Evolutionary conservation across 1,140 invertebrate species (phyloP), one percentile per base, ranked within the genome.

Genomic region (Dinothrombium tinctorium): DNA sequence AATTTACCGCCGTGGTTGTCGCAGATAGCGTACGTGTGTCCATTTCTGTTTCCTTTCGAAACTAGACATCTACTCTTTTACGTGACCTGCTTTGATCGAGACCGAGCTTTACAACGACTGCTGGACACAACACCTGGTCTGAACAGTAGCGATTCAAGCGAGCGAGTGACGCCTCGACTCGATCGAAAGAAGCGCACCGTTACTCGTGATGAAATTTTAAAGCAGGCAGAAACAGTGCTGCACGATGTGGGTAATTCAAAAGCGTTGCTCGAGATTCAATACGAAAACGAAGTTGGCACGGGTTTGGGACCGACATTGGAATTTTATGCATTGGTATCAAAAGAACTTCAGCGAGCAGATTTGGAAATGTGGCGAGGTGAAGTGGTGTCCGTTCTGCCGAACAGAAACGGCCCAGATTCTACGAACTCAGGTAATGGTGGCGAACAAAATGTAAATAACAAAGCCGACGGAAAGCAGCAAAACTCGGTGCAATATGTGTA

Each of bases 261-360:
- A 61, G 81, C 86, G 35, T 61, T 95, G 39, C 62, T 95, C 4
- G 90, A 96, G 68, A 77, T 86, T 50, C 84, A 94, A 63, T 96
- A 95, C 62, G 84, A 92, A 54, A 87, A 92, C 59, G 90, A 96
- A 65, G 83, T 90, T 36, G 90, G 92, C 50, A 95, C 87, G 31
- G 92, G 92, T 14, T 66, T 98, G 23, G 92, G 92, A n/a, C 92
- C 92, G 24, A 99, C 92, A 1, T 63, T 98, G 33, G 92, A 99
- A 61, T 98, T 98, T 60, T 99, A 98, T 60, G 84, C 92, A 33
- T 67, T 96, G n/a, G 86, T 98, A 0, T 94, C 86, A 1, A 72
- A 73, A 46, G 90, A 98, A 62, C 56, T 98, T 40, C 90, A 96
- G 61, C 72, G 79, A 47, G 67, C 71, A 33, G 86, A 94, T 57